Conservation (phyloP, 2,113 vertebrate genomes). For the Eubucco bourcierii region DNA sequence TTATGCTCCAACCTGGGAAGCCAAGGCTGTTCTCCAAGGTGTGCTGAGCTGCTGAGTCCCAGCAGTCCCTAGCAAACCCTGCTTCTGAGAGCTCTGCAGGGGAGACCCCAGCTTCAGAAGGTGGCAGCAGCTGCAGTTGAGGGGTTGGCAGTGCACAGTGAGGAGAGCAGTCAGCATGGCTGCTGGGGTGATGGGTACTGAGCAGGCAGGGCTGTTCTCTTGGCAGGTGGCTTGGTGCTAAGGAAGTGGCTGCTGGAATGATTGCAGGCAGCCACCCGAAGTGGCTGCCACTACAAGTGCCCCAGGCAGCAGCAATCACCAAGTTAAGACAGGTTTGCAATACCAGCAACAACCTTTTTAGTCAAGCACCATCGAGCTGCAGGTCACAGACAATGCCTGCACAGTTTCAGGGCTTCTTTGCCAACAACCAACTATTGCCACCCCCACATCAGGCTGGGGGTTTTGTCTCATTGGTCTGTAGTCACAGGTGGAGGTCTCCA, state of each 20-base stretch:
- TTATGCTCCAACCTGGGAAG: not conserved
- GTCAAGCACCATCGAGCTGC: not conserved
- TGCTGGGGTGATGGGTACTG: not conserved
- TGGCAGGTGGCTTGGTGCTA: not conserved
- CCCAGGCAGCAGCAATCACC: not conserved
- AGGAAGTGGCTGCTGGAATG: not conserved
- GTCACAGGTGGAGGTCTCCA: not conserved
- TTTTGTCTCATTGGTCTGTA: not conserved
- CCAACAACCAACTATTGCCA: not conserved
- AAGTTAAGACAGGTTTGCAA: not conserved
- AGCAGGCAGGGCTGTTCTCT: not conserved
- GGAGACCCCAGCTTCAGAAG: not conserved
- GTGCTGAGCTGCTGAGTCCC: not conserved
- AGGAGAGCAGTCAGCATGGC: not conserved
- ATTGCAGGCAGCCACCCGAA: not conserved
- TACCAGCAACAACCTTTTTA: not conserved
- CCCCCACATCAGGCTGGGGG: not conserved
- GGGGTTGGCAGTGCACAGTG: not conserved
- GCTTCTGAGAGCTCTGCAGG: not conserved
- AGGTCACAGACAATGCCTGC: not conserved
- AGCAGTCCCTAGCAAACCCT: not conserved
- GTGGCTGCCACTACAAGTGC: not conserved
- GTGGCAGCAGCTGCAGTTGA: not conserved
- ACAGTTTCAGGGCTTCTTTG: not conserved
- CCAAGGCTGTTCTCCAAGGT: not conserved